These are phyloP conservation scores for Sceloporus undulatus DNA, from an alignment of 2,113 vertebrate species.

Conservation along the genomic window DNA sequence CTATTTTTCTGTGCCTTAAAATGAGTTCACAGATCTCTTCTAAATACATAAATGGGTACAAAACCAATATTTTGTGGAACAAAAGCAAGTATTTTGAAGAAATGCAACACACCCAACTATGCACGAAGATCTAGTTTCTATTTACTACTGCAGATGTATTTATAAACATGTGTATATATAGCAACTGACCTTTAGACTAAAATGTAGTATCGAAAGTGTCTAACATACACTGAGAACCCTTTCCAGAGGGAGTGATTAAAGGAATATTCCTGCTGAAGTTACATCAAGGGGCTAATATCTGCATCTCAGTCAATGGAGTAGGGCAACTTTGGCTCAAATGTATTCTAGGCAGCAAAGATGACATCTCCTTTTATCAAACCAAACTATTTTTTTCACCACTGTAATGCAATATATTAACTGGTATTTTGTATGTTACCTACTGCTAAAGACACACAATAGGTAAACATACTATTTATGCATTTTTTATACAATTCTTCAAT, in stretches of 20 bases:
- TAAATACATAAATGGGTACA: background rate
- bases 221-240: conserved; percentile 37
- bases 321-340: background rate
- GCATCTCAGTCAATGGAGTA: conserved; percentile 1
- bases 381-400: background rate
- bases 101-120: conserved; percentile 17
- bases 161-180: conserved; percentile 64
- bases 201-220: background rate
- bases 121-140: conserved; percentile 8
- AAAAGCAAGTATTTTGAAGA: background rate
- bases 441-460: background rate
- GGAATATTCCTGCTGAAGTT: conserved; percentile 13
- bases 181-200: conserved; percentile 62
- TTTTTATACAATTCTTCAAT: background rate
- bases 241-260: conserved; percentile 32
- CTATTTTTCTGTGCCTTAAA: background rate
- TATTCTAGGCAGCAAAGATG: background rate
- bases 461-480: background rate
- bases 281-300: conserved; percentile 18
- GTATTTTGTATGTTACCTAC: background rate
- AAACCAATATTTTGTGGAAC: background rate
- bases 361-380: conserved; percentile 17
- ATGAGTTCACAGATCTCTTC: background rate
- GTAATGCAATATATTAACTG: background rate
- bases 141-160: conserved; percentile 56